These are phyloP conservation scores for Charaxes varanes DNA, from an alignment of 1,140 invertebrate genomes.

Conservation along the genomic window DNA sequence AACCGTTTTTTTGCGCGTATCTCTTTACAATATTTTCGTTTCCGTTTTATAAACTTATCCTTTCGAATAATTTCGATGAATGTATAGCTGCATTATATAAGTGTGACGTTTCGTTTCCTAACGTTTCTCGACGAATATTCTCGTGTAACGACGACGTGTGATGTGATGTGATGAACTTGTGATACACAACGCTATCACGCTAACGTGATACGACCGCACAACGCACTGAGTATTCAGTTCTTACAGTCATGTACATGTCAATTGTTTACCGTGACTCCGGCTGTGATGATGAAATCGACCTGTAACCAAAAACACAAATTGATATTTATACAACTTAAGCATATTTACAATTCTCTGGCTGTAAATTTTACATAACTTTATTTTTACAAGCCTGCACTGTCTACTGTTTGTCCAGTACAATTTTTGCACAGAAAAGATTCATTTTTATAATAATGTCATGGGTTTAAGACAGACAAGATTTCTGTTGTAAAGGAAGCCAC, in stretches of 20 bases:
- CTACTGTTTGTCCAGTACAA: too few relatives aligned
- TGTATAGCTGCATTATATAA: too few relatives aligned
- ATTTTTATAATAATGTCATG: too few relatives aligned
- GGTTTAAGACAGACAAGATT: too few relatives aligned
- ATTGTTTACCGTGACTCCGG: conserved; percentile 32
- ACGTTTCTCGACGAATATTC: neutral
- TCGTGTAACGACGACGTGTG: neutral
- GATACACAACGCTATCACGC: neutral
- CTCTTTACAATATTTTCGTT: too few relatives aligned
- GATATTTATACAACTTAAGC: conserved; percentile 3
- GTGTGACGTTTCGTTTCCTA: neutral
- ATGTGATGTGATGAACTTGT: neutral
- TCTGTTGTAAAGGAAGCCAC: too few relatives aligned
- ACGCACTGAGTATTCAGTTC: conserved; percentile 58
- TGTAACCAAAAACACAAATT: conserved; percentile 18
- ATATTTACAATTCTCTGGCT: too few relatives aligned
- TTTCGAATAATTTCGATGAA: too few relatives aligned
- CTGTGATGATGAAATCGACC: conserved; percentile 25
- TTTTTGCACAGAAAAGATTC: neutral
- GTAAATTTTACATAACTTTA: too few relatives aligned
- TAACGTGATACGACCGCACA: conserved; percentile 26
- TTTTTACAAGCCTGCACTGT: too few relatives aligned
- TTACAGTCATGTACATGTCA: conserved; percentile 15
- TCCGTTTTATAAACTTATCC: too few relatives aligned
- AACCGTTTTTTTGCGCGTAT: too few relatives aligned